Percentiles rank a stretch among this genome's conserved stretches.
Evolutionary conservation across 2,113 vertebrate species (phyloP).

Genomic region (Onychorhynchus coronatus): DNA sequence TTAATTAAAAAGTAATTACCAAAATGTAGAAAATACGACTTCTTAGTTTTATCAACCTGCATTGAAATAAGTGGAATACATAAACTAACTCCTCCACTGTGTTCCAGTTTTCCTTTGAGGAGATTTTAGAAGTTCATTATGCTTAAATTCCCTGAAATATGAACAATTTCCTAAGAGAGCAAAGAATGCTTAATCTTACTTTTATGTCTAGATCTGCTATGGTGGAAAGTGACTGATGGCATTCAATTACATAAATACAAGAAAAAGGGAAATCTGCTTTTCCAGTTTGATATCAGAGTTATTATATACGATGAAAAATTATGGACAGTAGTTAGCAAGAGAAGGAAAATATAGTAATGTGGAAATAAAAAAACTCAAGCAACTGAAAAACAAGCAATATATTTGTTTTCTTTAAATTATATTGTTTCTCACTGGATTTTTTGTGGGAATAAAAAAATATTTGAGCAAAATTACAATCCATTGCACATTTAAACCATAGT

Average conservation of each 20-base stretch:
- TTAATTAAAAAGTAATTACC: conserved; percentile 42
- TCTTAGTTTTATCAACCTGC: not conserved
- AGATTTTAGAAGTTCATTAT: conserved; percentile 10
- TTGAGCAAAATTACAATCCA: not conserved
- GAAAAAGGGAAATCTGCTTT: not conserved
- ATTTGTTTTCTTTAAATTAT: not conserved
- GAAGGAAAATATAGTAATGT: not conserved
- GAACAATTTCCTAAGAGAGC: conserved; percentile 28
- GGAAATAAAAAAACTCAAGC: not conserved
- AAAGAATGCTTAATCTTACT: conserved; percentile 51
- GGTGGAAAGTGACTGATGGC: not conserved
- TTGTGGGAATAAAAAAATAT: not conserved
- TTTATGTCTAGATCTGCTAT: not conserved
- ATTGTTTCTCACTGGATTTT: not conserved
- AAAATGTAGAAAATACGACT: not conserved
- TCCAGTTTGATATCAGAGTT: not conserved
- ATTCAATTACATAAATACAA: not conserved
- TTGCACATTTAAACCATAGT: not conserved
- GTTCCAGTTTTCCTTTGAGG: not conserved
- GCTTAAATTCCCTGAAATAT: conserved; percentile 36
- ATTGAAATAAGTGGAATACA: not conserved
- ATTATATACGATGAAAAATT: not conserved
- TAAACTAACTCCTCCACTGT: not conserved
- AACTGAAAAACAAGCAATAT: not conserved
- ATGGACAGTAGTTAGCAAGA: not conserved